Evolutionary conservation across 2,888 invertebrate species (phyloP), one percentile per base, ranked within the genome.

Genomic region (Epistrophe eligans): DNA sequence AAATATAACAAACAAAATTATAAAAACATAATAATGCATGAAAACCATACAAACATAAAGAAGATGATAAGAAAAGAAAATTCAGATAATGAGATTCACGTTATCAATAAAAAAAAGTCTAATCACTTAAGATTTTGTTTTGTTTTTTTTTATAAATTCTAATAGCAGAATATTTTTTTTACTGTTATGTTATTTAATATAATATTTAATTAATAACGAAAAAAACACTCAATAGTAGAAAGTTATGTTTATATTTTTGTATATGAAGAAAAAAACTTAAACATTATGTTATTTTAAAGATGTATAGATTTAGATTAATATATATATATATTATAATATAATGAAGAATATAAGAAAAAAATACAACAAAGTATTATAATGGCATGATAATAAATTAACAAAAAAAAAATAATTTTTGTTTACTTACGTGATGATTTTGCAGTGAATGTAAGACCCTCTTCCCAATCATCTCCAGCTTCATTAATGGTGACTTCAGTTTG

Each of bases 381-480:
- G 67, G 79, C 80, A 88, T 88, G 84, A 90, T 89, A 90, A 90
- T 73, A 88, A 74, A 74, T 77, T 80, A 88, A 84, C 77, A 62
- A 80, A 89, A 88, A 80, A 79, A 84, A 84, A 74, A 48, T 67
- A 28, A 55, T 32, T 28, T 24, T 52, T 7, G 1, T 40, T 43
- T 62, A 95, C 96, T 96, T 95, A 97, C 97, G 96, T 93, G 96
- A 96, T 92, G 97, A 96, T 94, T 97, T 96, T 87, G 97, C 98
- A 90, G 97, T 97, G 92, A 98, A 98, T 89, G 97, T 97, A 90
- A 98, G 97, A 91, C 97, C 97, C 93, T 96, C 96, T 92, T 97
- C 97, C 95, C 96, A 95, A 91, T 97, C 97, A 89, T 96, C 96
- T 89, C 93, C 94, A 67, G 95, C 94, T 89, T 94, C 93, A 87